Evolutionary conservation across 2,888 invertebrate species (phyloP), one percentile per base, ranked within the genome.

Genomic region (Eremobia ochroleuca): DNA sequence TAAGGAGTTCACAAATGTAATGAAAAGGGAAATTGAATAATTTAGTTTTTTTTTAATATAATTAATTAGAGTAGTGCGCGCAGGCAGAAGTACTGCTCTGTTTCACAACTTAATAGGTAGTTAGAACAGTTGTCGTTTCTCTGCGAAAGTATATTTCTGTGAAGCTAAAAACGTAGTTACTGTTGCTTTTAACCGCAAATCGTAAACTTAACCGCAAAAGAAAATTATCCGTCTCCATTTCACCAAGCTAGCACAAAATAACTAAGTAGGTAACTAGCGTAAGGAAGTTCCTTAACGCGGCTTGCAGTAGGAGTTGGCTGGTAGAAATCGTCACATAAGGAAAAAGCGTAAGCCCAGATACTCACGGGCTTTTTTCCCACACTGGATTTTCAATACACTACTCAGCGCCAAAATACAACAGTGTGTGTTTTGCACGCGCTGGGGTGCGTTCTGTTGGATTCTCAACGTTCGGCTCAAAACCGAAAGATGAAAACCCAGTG

Each of bases 91-190:
- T 5, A 21, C 25, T 4, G 73, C 25, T 52, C 40, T 2, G 61
- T 76, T 52, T 61, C 4, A n/a, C 40, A n/a, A 76, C 9, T 5
- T n/a, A 40, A 5, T n/a, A 40, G 61, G 46, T 25, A 43, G 71
- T 49, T 18, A n/a, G 6, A 52, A n/a, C 21, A 34, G 21, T 52
- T 31, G 2, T 43, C n/a, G 31, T 31, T 4, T 34, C 15, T 21
- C 25, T 49, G 40, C n/a, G n/a, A 43, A 31, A 18, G 8, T 18
- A 4, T 43, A 43, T 46, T 31, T 31, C 18, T 71, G 65, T 31
- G 43, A 55, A 40, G 18, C n/a, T 18, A 13, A n/a, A 71, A 68
- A 37, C 37, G 43, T 40, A 40, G 13, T 25, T 15, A 68, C 37
- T 68, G 34, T 21, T 46, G 21, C 11, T 31, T n/a, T 34, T 4